Evolutionary conservation across 1,140 invertebrate genomes (phyloP).

Genomic region (Ceratina australensis): DNA sequence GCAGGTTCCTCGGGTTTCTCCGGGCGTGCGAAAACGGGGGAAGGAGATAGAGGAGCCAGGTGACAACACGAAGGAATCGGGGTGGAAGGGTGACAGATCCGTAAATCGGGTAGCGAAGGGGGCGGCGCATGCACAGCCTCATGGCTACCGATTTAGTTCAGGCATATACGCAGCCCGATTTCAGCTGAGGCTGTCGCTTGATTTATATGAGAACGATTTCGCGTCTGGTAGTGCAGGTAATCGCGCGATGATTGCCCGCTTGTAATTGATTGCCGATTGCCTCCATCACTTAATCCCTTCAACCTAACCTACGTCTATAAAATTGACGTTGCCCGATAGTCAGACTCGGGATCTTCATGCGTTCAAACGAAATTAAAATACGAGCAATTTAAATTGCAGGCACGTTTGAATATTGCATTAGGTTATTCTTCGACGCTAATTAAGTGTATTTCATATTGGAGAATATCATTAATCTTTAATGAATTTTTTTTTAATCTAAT

Average conservation of each 20-base stretch:
- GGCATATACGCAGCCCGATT: slow-evolving; percentile 29
- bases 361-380: too few relatives aligned
- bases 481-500: too few relatives aligned
- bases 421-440: too few relatives aligned
- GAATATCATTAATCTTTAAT: too few relatives aligned
- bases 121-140: slow-evolving; percentile 55
- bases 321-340: slow-evolving; percentile 19
- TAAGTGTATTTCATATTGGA: too few relatives aligned
- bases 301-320: background rate
- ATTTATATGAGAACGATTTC: slow-evolving; percentile 77
- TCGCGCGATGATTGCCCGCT: slow-evolving; percentile 71
- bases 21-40: slow-evolving; percentile 42
- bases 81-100: background rate
- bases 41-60: slow-evolving; percentile 13
- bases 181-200: slow-evolving; percentile 66
- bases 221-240: slow-evolving; percentile 68
- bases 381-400: too few relatives aligned
- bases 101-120: slow-evolving; percentile 20
- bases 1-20: slow-evolving; percentile 5
- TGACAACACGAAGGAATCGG: slow-evolving; percentile 18
- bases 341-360: background rate
- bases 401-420: too few relatives aligned
- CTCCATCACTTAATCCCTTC: slow-evolving; percentile 52
- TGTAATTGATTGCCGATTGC: slow-evolving; percentile 75
- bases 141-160: slow-evolving; percentile 43